A percentile compares a stretch with the other conserved stretches of the same genome.
Evolutionary conservation across 2,113 vertebrate species (phyloP).

Genomic region (Forbesichthys papilliferus): DNA sequence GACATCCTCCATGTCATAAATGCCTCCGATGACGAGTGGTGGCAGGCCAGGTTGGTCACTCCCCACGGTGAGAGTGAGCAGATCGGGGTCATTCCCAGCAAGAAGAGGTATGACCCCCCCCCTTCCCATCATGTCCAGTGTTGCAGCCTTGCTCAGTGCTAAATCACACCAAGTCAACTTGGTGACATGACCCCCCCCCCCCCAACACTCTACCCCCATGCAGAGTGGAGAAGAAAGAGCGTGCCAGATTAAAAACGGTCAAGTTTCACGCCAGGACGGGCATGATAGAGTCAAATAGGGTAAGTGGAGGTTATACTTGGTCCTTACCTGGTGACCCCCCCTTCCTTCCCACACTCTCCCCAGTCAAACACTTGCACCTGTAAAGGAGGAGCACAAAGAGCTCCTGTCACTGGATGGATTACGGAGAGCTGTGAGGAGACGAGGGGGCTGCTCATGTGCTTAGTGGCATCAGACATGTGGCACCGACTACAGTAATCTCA

Average conservation of each 20-base stretch:
- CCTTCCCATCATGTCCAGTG: background rate
- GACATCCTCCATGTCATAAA: constrained; percentile 98
- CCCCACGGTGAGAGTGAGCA: constrained; percentile 96
- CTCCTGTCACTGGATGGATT: constrained; percentile 63
- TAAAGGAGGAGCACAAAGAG: constrained; percentile 45
- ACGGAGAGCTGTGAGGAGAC: constrained; percentile 37
- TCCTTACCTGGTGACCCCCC: constrained; percentile 29
- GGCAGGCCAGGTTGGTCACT: constrained; percentile 96
- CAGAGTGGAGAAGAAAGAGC: constrained; percentile 93
- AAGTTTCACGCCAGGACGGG: constrained; percentile 98
- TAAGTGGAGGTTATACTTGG: constrained; percentile 78
- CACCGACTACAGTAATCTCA: constrained; percentile 17
- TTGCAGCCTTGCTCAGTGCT: background rate
- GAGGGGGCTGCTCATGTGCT: constrained; percentile 22
- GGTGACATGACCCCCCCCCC: background rate
- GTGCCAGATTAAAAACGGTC: constrained; percentile 97
- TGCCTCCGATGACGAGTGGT: constrained; percentile 98
- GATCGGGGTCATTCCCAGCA: constrained; percentile 98
- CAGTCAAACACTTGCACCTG: constrained; percentile 48
- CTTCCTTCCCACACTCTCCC: too few relatives aligned
- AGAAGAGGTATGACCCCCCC: constrained; percentile 84
- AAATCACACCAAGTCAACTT: background rate
- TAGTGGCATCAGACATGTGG: constrained; percentile 18
- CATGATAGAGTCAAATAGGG: constrained; percentile 97
- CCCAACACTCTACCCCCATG: too few relatives aligned